Percentiles rank a stretch among this genome's conserved stretches.
Evolutionary conservation across 2,797 vertebrate genomes (phyloP).

Genomic region (Holocentrus rufus): DNA sequence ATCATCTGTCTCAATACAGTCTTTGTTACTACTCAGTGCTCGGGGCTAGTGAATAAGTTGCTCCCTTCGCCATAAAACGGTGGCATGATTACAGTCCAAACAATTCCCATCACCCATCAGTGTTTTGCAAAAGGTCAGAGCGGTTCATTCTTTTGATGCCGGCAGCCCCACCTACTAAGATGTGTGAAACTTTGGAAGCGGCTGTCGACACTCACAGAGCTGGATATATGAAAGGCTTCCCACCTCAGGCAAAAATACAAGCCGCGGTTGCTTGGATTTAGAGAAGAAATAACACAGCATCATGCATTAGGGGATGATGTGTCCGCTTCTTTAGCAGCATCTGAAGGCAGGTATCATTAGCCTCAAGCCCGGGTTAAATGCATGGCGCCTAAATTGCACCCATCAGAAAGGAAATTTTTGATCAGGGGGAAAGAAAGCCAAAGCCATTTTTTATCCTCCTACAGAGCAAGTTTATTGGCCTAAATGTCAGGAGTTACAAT

Average conservation of each 20-base stretch:
- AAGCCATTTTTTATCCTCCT: slow-evolving; percentile 2
- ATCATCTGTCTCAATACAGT: slow-evolving; percentile 29
- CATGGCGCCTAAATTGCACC: slow-evolving; percentile 1
- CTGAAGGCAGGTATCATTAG: slow-evolving; percentile 36
- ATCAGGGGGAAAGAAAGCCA: slow-evolving; percentile 19
- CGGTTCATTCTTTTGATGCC: slow-evolving; percentile 21
- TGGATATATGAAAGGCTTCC: slow-evolving; percentile 12
- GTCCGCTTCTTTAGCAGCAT: background rate
- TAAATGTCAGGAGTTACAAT: slow-evolving; percentile 13
- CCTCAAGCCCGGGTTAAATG: slow-evolving; percentile 16
- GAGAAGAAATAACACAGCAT: slow-evolving; percentile 32
- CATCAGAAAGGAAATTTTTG: slow-evolving; percentile 17
- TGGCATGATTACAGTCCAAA: slow-evolving; percentile 27
- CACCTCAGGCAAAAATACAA: slow-evolving; percentile 40
- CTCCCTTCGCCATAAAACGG: slow-evolving; percentile 22
- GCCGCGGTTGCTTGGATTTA: slow-evolving; percentile 49
- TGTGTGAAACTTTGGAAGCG: slow-evolving; percentile 20
- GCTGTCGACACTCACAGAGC: slow-evolving; percentile 1
- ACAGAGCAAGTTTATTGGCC: background rate
- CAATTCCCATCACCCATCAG: slow-evolving; percentile 22
- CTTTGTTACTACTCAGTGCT: slow-evolving; percentile 5
- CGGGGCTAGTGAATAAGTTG: slow-evolving; percentile 12
- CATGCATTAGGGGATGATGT: slow-evolving; percentile 28
- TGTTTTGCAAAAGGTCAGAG: slow-evolving; percentile 11
- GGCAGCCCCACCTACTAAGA: slow-evolving; percentile 13